Evolutionary conservation across 2,888 invertebrate species (phyloP).

Genomic region (Capitulum mitella): DNA sequence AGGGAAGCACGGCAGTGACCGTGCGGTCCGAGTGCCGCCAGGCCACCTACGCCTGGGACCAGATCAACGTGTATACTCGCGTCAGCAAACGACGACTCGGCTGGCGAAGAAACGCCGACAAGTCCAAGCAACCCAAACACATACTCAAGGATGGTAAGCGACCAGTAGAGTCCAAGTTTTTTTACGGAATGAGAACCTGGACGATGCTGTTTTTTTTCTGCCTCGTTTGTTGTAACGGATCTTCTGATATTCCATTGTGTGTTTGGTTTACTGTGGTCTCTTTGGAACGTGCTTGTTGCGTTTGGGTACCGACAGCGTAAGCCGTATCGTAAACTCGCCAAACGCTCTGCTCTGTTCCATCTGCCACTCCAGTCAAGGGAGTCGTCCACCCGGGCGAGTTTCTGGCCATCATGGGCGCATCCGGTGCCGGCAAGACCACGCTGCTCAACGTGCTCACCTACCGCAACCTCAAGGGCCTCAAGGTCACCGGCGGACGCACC

Average conservation of each 20-base stretch:
- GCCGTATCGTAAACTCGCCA: not conserved
- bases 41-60: constrained; percentile 69
- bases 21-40: constrained; percentile 31
- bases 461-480: constrained; percentile 37
- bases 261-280: not conserved
- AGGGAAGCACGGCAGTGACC: not conserved
- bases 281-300: not conserved
- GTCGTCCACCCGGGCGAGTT: constrained; percentile 77
- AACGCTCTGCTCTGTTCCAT: not conserved
- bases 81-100: not conserved
- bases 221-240: not conserved
- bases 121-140: constrained; percentile 56
- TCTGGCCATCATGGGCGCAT: constrained; percentile 70
- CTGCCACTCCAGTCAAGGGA: constrained; percentile 59
- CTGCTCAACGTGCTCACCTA: constrained; percentile 48
- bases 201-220: not conserved
- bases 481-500: constrained; percentile 33
- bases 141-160: constrained; percentile 62
- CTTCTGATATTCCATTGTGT: not conserved
- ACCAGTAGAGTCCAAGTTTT: not conserved
- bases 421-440: constrained; percentile 50
- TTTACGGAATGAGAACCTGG: not conserved
- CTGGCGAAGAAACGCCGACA: constrained; percentile 39
- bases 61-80: constrained; percentile 61
- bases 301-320: not conserved